Base-by-base conservation (phyloP, 2,113 vertebrate genomes). In the Conger conger region DNA sequence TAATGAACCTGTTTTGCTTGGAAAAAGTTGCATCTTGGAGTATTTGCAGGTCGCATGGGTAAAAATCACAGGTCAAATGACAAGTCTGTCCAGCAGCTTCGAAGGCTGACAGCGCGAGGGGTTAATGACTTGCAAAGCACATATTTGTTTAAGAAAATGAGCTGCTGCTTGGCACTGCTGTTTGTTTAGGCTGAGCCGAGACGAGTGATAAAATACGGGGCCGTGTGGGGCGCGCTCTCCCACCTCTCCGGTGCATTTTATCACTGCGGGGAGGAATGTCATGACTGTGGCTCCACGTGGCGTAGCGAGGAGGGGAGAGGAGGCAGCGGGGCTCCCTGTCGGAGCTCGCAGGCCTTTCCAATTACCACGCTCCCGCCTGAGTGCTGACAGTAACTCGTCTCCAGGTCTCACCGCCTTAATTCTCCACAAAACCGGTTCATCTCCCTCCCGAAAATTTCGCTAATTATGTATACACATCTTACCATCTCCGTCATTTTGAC, bases 251-350 rank as follows among this genome's bases (percentile, higher is more conserved):
- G 60, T 27, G 13, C 68, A n/a, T 91, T 86, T 91, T 89, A 90
- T 92, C 89, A 91, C 89, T 30, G 92, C 91, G 86, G 92, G 89
- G 90, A 94, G 92, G 93, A 92, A 93, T 94, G 91, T 93, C 93
- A 94, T 91, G 92, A 94, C 91, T 92, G 83, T 88, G 86, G 82
- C 92, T 94, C 93, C 93, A 94, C 92, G 93, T 95, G 94, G 94
- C 92, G 87, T 84, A 87, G 53, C 38, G 36, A 77, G 83, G 82
- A 81, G 76, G 82, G 85, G 89, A 87, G 88, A 87, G 86, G 89
- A 87, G n/a, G 73, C 63, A 79, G 17, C 42, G 50, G 57, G 53
- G 81, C 68, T 73, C 68, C 68, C 57, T 23, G 80, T 5, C 87
- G 87, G 86, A 86, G 84, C 88, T 90, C n/a, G 68, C 86, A 85